A percentile compares a stretch with the other conserved stretches of the same genome.
phyloP scores from a whole-genome alignment of 1,140 invertebrate species.

The Drosophila sp. region DNA sequence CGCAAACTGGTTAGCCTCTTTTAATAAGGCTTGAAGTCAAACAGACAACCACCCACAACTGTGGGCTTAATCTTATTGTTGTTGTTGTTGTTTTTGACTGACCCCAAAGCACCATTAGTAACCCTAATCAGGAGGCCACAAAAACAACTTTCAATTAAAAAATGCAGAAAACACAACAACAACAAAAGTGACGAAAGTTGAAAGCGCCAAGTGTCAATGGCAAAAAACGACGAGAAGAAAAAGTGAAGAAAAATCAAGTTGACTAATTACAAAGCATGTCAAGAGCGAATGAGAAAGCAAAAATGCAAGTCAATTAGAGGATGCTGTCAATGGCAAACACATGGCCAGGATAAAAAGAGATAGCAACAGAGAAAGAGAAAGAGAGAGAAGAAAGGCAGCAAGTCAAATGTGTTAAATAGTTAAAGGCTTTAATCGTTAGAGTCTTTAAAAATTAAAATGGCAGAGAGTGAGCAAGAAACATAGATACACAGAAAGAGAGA shows the following conservation, averaged over 20 bases:
- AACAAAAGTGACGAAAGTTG: not conserved
- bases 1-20: not conserved
- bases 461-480: slow-evolving; percentile 14
- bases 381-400: slow-evolving; percentile 4
- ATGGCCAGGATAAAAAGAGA: slow-evolving; percentile 31
- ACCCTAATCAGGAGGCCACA: slow-evolving; percentile 17
- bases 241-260: slow-evolving; percentile 5
- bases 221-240: slow-evolving; percentile 29
- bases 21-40: not conserved
- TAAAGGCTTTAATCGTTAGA: slow-evolving; percentile 24
- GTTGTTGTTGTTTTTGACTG: not conserved
- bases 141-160: slow-evolving; percentile 22
- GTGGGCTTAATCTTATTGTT: not conserved
- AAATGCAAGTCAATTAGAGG: slow-evolving; percentile 22
- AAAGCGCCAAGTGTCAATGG: slow-evolving; percentile 20
- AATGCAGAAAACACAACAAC: not conserved
- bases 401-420: slow-evolving; percentile 28
- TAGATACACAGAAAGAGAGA: not conserved
- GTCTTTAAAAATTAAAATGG: slow-evolving; percentile 26
- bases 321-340: slow-evolving; percentile 21
- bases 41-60: not conserved
- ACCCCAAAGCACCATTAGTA: slow-evolving; percentile 5
- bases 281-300: slow-evolving; percentile 11
- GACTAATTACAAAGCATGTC: slow-evolving; percentile 27
- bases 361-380: slow-evolving; percentile 12